Conservation (phyloP, 2,113 vertebrate genomes). For the Amblyopsis rosae region DNA sequence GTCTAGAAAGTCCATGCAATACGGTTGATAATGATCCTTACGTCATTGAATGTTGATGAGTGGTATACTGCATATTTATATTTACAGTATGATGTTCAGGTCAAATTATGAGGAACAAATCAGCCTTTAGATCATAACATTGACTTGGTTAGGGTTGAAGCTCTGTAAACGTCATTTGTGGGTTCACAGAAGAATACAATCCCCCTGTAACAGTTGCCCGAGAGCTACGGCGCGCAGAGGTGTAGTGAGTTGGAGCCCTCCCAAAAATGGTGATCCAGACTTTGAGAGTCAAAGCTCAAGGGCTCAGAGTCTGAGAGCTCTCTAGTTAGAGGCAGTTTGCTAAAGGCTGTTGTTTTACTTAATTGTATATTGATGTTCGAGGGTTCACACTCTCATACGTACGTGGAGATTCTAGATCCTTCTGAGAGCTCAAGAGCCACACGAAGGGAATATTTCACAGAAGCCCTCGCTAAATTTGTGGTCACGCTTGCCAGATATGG, state of each 20-base stretch:
- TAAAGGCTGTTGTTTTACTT: conserved; percentile 40
- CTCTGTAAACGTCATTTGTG: background rate
- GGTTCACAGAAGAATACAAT: background rate
- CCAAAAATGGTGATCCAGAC: conserved; percentile 36
- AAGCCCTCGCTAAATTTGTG: conserved; percentile 62
- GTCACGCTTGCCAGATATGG: conserved; percentile 73
- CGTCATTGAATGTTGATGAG: too few relatives aligned
- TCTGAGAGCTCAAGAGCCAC: conserved; percentile 43
- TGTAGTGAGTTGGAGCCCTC: conserved; percentile 29
- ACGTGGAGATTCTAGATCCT: conserved; percentile 43
- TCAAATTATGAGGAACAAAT: background rate
- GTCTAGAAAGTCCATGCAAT: too few relatives aligned
- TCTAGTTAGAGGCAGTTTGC: conserved; percentile 11
- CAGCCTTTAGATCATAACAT: background rate
- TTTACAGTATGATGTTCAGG: conserved; percentile 2
- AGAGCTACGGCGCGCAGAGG: conserved; percentile 21
- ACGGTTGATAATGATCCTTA: too few relatives aligned
- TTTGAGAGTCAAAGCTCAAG: conserved; percentile 44
- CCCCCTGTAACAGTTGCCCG: background rate
- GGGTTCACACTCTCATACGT: conserved; percentile 36
- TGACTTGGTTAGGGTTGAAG: background rate
- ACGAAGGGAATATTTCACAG: conserved; percentile 61
- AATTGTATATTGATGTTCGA: conserved; percentile 52
- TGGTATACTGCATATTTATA: too few relatives aligned
- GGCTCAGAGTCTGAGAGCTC: conserved; percentile 38